Evolutionary conservation across 2,113 vertebrate species (phyloP).

Genomic region (Eubucco bourcierii): DNA sequence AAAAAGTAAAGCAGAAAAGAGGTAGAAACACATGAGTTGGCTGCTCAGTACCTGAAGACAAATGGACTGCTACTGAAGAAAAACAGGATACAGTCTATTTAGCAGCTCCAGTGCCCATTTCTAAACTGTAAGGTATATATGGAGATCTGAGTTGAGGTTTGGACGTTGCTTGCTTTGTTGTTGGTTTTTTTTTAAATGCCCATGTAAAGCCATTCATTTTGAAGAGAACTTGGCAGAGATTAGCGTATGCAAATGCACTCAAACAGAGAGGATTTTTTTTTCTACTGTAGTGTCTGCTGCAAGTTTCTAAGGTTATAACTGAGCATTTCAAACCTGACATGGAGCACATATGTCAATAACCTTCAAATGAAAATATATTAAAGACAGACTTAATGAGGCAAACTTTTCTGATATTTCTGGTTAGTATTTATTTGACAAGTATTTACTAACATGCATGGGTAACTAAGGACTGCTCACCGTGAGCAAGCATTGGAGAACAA

Average conservation of each 20-base stretch:
- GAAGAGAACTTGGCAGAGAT: conserved; percentile 27
- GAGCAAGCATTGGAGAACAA: neutral
- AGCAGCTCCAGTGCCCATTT: conserved; percentile 75
- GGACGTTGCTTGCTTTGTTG: neutral
- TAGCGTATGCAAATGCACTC: conserved; percentile 31
- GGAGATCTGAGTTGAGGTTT: conserved; percentile 47
- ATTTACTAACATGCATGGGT: neutral
- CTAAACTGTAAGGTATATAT: conserved; percentile 75
- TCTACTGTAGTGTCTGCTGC: neutral
- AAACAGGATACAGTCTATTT: conserved; percentile 87
- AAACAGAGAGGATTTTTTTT: neutral
- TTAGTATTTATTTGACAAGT: neutral
- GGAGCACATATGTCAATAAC: neutral
- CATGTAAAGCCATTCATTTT: conserved; percentile 39
- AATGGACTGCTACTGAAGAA: conserved; percentile 87
- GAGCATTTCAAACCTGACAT: neutral
- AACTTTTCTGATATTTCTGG: neutral
- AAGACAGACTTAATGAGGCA: neutral
- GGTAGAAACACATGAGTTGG: conserved; percentile 63
- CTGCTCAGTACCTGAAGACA: conserved; percentile 74
- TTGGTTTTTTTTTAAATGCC: neutral
- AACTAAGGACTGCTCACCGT: neutral
- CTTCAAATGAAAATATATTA: conserved; percentile 19
- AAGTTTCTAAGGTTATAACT: conserved; percentile 18
- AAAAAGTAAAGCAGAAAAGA: conserved; percentile 60